A percentile compares a stretch with the other conserved stretches of the same genome.
These are phyloP conservation scores for Sinodicranocentrus sp. DNA, from an alignment of 2,888 invertebrate genomes.

Conservation along the genomic window DNA sequence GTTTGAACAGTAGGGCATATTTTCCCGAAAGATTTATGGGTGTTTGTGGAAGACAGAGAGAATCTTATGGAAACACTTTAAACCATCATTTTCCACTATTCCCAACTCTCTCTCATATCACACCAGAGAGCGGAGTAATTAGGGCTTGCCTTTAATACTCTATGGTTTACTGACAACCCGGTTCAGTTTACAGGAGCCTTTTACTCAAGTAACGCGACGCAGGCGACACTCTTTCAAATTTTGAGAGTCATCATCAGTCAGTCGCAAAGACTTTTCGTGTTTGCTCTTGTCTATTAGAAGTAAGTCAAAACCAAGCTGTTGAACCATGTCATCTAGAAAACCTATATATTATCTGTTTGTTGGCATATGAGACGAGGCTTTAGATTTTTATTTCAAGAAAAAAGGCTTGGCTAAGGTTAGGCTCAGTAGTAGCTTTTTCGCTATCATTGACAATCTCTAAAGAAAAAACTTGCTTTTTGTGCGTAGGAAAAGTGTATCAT, in stretches of 20 bases:
- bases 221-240: background rate
- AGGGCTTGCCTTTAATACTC: constrained; percentile 63
- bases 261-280: background rate
- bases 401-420: background rate
- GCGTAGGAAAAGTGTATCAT: constrained; percentile 24
- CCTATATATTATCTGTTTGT: background rate
- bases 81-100: constrained; percentile 53
- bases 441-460: background rate
- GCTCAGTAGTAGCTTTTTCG: background rate
- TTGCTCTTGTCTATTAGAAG: constrained; percentile 9
- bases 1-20: background rate
- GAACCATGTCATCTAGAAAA: background rate
- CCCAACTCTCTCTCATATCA: constrained; percentile 4
- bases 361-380: too few species aligned
- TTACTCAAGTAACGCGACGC: background rate
- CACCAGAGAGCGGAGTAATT: constrained; percentile 72
- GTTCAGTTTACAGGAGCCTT: constrained; percentile 73
- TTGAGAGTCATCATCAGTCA: background rate
- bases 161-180: constrained; percentile 72
- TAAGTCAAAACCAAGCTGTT: constrained; percentile 21
- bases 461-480: background rate
- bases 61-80: constrained; percentile 61
- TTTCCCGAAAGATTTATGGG: constrained; percentile 60
- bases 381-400: too few species aligned
- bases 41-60: constrained; percentile 43